A percentile compares a stretch with the other conserved stretches of the same genome.
These are phyloP conservation scores for Podabrus alpinus DNA, from an alignment of 2,888 invertebrate species.

Conservation along the genomic window DNA sequence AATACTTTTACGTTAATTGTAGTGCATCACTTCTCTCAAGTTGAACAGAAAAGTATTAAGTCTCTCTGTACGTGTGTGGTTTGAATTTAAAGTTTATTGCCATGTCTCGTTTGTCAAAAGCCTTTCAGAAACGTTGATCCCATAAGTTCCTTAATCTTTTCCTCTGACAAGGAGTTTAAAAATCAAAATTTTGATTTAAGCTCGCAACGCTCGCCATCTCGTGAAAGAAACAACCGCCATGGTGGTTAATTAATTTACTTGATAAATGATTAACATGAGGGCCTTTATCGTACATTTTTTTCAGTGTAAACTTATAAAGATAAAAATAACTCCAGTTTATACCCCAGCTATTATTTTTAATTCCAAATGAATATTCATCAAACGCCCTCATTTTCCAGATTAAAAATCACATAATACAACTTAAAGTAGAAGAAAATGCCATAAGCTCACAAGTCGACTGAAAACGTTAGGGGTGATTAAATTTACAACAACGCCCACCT, in stretches of 20 bases:
- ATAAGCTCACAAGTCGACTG: neutral
- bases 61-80: slow-evolving; percentile 22
- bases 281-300: neutral
- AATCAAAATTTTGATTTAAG: neutral
- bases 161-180: neutral
- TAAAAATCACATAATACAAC: neutral
- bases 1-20: slow-evolving; percentile 39
- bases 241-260: neutral
- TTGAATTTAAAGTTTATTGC: slow-evolving; percentile 3
- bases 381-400: neutral
- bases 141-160: neutral
- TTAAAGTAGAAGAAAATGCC: neutral
- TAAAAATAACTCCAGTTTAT: neutral
- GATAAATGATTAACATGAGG: neutral
- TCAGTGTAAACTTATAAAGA: neutral
- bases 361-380: neutral
- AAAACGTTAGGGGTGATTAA: neutral
- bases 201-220: neutral
- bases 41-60: slow-evolving; percentile 27
- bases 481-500: neutral
- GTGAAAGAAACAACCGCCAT: neutral
- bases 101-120: neutral
- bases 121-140: neutral
- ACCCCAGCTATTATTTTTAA: neutral
- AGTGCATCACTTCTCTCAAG: slow-evolving; percentile 37